Evolutionary conservation across 2,797 vertebrate species (phyloP).

Genomic region (Alfaro cultratus): DNA sequence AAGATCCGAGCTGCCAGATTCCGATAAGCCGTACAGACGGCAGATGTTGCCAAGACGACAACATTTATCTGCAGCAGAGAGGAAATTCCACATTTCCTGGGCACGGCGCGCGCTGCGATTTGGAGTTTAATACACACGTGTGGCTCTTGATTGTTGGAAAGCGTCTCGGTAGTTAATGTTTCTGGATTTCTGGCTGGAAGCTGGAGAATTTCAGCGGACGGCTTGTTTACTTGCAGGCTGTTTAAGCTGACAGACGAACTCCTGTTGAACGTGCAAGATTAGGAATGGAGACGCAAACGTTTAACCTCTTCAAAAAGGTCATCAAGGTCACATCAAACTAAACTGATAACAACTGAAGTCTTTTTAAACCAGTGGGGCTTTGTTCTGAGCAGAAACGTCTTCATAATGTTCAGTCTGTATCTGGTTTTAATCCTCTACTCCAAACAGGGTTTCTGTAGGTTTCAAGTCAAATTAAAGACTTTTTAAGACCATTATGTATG

Average conservation of each 20-base stretch:
- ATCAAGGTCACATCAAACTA: not conserved
- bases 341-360: not conserved
- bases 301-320: not conserved
- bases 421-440: too few species aligned
- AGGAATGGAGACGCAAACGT: not conserved
- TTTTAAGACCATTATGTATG: too few species aligned
- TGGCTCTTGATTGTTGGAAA: conserved; percentile 25
- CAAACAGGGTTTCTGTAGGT: too few species aligned
- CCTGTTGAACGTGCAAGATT: not conserved
- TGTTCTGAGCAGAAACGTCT: not conserved
- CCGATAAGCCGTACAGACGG: conserved; percentile 44
- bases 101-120: conserved; percentile 12
- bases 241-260: not conserved
- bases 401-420: too few species aligned
- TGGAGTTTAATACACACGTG: conserved; percentile 13
- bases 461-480: too few species aligned
- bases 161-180: conserved; percentile 13
- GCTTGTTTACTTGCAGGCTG: not conserved
- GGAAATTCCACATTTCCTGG: conserved; percentile 25
- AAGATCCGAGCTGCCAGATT: conserved; percentile 55
- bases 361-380: not conserved
- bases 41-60: conserved; percentile 55
- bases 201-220: not conserved
- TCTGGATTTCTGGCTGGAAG: not conserved
- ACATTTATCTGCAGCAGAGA: conserved; percentile 31